phyloP scores from a whole-genome alignment of 1,140 invertebrate genomes.

The Cryptotermes secundus region DNA sequence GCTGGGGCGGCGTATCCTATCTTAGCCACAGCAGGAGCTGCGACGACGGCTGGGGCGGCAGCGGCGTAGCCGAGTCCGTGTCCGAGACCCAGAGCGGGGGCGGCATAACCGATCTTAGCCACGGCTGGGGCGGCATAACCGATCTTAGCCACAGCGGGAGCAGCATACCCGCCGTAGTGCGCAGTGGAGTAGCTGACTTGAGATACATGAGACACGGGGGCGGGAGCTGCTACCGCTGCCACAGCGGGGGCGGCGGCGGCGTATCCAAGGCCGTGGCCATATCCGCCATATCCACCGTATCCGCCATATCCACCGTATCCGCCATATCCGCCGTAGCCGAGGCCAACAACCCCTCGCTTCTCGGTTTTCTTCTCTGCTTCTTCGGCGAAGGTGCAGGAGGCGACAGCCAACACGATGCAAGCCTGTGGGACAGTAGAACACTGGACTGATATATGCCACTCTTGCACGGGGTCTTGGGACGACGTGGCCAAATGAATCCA shows the following conservation, averaged over 20 bases:
- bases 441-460: too few relatives aligned
- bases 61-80: not conserved
- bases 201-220: not conserved
- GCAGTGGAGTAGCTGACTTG: not conserved
- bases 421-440: not conserved
- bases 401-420: slow-evolving; percentile 31
- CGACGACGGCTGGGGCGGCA: slow-evolving; percentile 1
- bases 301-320: too few relatives aligned
- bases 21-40: not conserved
- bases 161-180: slow-evolving; percentile 7
- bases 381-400: slow-evolving; percentile 22
- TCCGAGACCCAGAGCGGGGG: not conserved
- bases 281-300: slow-evolving; percentile 30
- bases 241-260: not conserved
- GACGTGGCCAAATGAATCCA: too few relatives aligned
- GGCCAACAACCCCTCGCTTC: slow-evolving; percentile 28
- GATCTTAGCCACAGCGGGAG: slow-evolving; percentile 2
- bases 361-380: slow-evolving; percentile 31
- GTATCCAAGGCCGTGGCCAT: slow-evolving; percentile 32
- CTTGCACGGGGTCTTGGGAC: too few relatives aligned
- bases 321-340: slow-evolving; percentile 30
- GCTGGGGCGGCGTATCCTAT: not conserved
- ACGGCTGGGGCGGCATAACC: slow-evolving; percentile 32
- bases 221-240: not conserved
- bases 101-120: slow-evolving; percentile 28